Evolutionary conservation across 2,888 invertebrate species (phyloP), one percentile per base, ranked within the genome.

Genomic region (Cryptus armator): DNA sequence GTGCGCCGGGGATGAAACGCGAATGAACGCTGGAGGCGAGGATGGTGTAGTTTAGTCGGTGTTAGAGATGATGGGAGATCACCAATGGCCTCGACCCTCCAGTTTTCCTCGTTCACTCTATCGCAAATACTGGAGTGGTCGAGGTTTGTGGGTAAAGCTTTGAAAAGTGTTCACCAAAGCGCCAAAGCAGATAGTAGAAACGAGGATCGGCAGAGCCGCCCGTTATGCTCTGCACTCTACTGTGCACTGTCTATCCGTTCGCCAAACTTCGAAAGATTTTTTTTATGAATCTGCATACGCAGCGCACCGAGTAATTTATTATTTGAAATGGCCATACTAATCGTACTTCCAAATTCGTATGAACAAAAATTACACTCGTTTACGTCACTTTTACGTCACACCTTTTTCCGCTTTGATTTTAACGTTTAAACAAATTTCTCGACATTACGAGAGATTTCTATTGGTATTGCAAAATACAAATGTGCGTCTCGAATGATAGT

Each of bases 61-160:
- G 46, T 78, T 62, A 62, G 43, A 74, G 59, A n/a, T 70, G 75
- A 80, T 76, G 29, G 71, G 19, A 66, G 70, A 80, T 80, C 71
- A 59, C 66, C 71, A 16, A 80, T 76, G 37, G 70, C 56, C 59
- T 6, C 64, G 56, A 75, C 53, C 75, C 64, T 12, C 19, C 66
- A 16, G 48, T 59, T 19, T 43, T 29, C 7, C 48, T 19, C 64
- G 37, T 16, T 14, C 64, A 12, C 48, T 62, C 19, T 56, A 16
- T 62, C 19, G 48, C 51, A 43, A 14, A 68, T 59, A 48, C 6
- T 16, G 44, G 51, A 67, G 53, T 43, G 71, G 71, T 72, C 66
- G 79, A 68, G 67, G 53, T 64, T 66, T 81, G 46, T n/a, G 68
- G 48, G 64, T 51, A 16, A n/a, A 16, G 62, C 51, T 76, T 80